These are phyloP conservation scores for Lomographa bimaculata DNA, from an alignment of 2,888 invertebrate species.

Conservation along the genomic window DNA sequence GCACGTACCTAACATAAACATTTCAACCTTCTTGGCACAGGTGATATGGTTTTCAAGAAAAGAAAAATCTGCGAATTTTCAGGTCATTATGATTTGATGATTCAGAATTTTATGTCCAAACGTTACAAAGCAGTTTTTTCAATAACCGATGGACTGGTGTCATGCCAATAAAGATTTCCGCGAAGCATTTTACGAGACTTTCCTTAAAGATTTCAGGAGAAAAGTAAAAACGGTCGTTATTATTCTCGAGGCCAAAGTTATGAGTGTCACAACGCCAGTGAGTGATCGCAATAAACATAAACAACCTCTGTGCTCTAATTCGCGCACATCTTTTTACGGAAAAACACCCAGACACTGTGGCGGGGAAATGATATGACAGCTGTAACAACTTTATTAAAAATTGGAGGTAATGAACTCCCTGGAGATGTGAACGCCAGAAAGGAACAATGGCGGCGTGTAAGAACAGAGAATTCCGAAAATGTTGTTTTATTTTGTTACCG, in stretches of 20 bases:
- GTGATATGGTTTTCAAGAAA: constrained; percentile 7
- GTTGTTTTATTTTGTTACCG: too few relatives aligned
- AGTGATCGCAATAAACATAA: constrained; percentile 42
- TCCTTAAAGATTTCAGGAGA: constrained; percentile 29
- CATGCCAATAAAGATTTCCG: constrained; percentile 42
- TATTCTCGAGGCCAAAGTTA: constrained; percentile 31
- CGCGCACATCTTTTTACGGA: constrained; percentile 36
- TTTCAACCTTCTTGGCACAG: constrained; percentile 9
- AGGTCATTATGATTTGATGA: constrained; percentile 16
- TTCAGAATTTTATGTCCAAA: constrained; percentile 19
- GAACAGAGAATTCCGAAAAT: too few relatives aligned
- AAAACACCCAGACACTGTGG: constrained; percentile 30
- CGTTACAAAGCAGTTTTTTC: constrained; percentile 26
- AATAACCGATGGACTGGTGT: constrained; percentile 32
- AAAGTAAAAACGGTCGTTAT: constrained; percentile 11
- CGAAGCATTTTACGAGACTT: constrained; percentile 35
- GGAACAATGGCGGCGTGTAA: constrained; percentile 13
- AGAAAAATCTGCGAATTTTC: constrained; percentile 14
- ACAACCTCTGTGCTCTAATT: constrained; percentile 38
- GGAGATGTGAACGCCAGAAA: constrained; percentile 25
- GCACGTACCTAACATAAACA: too few relatives aligned
- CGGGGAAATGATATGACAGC: constrained; percentile 41
- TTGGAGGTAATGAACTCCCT: constrained; percentile 32
- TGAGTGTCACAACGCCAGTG: constrained; percentile 30
- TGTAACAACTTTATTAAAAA: constrained; percentile 41